Base-by-base conservation (phyloP, 2,888 invertebrate species). In the Strigamia transsilvanica region DNA sequence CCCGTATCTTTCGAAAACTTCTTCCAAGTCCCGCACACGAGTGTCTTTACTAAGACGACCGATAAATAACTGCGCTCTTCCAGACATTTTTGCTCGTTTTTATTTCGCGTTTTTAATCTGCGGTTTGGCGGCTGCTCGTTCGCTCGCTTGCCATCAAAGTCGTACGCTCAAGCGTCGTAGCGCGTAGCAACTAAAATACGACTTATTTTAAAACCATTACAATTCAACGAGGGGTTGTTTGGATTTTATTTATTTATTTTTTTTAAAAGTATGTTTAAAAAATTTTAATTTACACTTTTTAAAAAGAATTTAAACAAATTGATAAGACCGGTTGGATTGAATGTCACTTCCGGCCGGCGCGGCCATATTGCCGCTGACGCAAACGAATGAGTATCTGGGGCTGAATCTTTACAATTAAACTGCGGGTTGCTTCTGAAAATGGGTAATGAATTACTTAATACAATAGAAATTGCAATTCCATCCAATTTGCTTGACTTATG, bases 1-100 rank as follows among this genome's bases (percentile, higher is more conserved):
- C 15, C 88, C 88, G 86, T 88, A 88, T 38, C 86, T 85, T 84
- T 88, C 88, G 85, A 88, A 88, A 12, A 88, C 86, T 83, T 88
- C 87, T 85, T 88, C 88, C 78, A 88, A 84, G 84, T 88, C 88
- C 83, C 87, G 83, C 15, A 86, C 86, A 56, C 87, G 83, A 18
- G 87, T 87, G 83, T 85, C 86, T 86, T 88, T 88, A 82, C 87
- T 87, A 79, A 88, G 84, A 73, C 88, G 85, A 0, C 88, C 88
- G 80, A 88, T 85, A 85, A 88, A 88, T 9, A 88, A 84, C 77
- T 86, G 85, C 4, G 85, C 83, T 46, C 85, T 83, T 42, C 83
- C 83, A 5, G 84, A 83, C 84, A 85, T 85, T 15, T 82, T 83
- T 79, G 3, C n/a, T 51, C 21, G 61, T 61, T 18, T 61, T 61